Evolutionary conservation across 2,113 vertebrate species (phyloP), one percentile per base, ranked within the genome.

Genomic region (Festucalex cinctus): DNA sequence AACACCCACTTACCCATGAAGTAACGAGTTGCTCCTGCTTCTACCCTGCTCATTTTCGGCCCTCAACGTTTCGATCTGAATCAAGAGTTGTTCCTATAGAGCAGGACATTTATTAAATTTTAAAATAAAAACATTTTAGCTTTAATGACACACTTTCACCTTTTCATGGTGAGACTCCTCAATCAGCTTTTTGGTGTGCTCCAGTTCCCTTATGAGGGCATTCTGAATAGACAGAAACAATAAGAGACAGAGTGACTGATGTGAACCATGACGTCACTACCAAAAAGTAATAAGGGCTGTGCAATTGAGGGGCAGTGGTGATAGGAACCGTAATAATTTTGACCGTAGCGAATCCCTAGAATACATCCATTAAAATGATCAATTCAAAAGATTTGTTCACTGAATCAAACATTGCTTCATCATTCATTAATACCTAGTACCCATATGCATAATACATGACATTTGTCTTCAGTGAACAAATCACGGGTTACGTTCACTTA

Each of bases 121-220:
- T 5, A 48, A 64, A 8, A 46, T 1, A 5, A 26, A 14, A 49
- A 0, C 9, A 22, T 1, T 14, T 26, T 0, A 20, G 16, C 24
- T 63, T 43, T 24, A 24, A 37, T 7, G 6, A 48, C 19, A 13
- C 20, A 37, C 8, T 5, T 54, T 59, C 80, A 99, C 97, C 93
- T 99, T 99, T 69, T 99, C 97, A 19, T 95, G 95, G 13, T 99
- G 97, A 22, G 94, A 91, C 65, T 98, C 97, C 57, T 99, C 96
- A 10, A 99, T 90, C 62, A 96, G 86, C 74, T 99, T 98, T 83
- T 98, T 99, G 6, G 93, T 91, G 80, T 89, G 93, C 61, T 98
- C 97, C 75, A 99, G 92, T 81, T 99, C 97, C 70, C 93, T 90
- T 63, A 98, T 84, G 19, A 99, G 93, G 43, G 94, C 85, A 67